Evolutionary conservation across 2,797 vertebrate species (phyloP).

Genomic region (Protonibea diacanthus): DNA sequence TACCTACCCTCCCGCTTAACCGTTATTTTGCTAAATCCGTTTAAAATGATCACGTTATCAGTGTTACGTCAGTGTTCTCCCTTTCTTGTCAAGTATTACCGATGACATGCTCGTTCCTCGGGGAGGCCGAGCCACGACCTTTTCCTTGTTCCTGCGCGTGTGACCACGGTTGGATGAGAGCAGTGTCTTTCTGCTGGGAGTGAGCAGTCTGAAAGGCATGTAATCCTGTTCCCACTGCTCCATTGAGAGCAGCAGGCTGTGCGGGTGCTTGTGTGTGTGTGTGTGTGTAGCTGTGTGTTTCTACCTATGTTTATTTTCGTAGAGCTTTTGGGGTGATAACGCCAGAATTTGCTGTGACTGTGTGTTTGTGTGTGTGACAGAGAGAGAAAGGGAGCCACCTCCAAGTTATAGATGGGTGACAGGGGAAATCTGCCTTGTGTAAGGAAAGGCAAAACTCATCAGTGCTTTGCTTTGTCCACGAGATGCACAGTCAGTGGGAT

Average conservation of each 20-base stretch:
- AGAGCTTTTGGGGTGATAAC: slow-evolving; percentile 38
- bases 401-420: slow-evolving; percentile 31
- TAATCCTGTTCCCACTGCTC: slow-evolving; percentile 71
- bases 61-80: slow-evolving; percentile 12
- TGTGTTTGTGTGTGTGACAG: background rate
- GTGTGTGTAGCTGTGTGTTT: slow-evolving; percentile 14
- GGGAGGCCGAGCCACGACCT: slow-evolving; percentile 46
- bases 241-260: slow-evolving; percentile 47
- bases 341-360: slow-evolving; percentile 41
- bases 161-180: slow-evolving; percentile 70
- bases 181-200: slow-evolving; percentile 62
- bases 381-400: background rate
- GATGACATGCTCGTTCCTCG: slow-evolving; percentile 39
- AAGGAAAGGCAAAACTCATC: slow-evolving; percentile 50
- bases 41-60: slow-evolving; percentile 36
- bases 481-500: slow-evolving; percentile 63
- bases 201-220: slow-evolving; percentile 69
- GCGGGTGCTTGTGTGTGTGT: slow-evolving; percentile 20
- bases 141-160: slow-evolving; percentile 59
- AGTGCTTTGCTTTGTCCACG: slow-evolving; percentile 62
- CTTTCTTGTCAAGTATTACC: slow-evolving; percentile 31
- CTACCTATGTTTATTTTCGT: slow-evolving; percentile 56
- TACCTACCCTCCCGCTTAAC: background rate
- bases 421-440: slow-evolving; percentile 46
- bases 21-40: slow-evolving; percentile 32